Evolutionary conservation across 2,113 vertebrate genomes (phyloP).

Genomic region (Protobothrops flavoviridis): DNA sequence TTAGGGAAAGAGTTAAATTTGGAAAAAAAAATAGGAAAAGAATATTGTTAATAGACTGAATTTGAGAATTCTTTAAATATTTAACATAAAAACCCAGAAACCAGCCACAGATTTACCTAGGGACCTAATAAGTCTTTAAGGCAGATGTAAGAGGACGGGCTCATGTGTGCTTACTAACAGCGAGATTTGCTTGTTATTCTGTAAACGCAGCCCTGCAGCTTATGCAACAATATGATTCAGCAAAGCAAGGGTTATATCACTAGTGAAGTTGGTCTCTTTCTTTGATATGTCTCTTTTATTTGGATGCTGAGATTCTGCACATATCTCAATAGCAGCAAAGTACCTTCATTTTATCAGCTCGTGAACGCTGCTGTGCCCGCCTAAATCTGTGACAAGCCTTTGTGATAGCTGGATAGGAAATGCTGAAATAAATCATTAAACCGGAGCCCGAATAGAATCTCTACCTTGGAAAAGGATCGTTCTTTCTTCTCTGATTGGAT

Average conservation of each 20-base stretch:
- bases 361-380: background rate
- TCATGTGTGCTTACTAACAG: background rate
- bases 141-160: background rate
- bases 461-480: background rate
- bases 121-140: background rate
- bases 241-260: background rate
- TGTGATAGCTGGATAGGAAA: background rate
- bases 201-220: background rate
- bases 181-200: background rate
- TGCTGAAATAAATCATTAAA: background rate
- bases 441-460: background rate
- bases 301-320: background rate
- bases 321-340: background rate
- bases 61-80: background rate
- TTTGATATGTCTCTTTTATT: background rate
- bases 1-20: background rate
- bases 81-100: background rate
- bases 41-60: background rate
- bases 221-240: background rate
- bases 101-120: background rate
- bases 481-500: background rate
- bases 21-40: background rate
- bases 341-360: background rate
- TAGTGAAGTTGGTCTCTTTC: background rate
- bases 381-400: background rate